These are phyloP conservation scores for Paelopatides confundens DNA, from an alignment of 53 echinoderm and acorn worm genomes.

Conservation along the genomic window DNA sequence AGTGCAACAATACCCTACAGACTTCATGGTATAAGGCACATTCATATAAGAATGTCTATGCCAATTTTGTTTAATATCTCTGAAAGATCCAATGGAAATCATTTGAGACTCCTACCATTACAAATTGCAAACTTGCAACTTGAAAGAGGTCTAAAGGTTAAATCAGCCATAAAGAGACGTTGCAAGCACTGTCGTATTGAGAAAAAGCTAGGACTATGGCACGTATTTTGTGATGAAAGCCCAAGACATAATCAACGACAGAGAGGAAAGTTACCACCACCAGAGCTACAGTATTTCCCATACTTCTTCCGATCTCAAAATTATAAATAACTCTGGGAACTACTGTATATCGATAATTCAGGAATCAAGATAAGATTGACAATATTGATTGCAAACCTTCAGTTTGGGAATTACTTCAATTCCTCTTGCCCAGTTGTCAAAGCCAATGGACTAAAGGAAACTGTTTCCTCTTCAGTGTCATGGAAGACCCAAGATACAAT, in stretches of 20 bases:
- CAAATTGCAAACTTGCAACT: neutral
- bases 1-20: neutral
- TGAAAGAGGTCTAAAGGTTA: slow-evolving; percentile 69
- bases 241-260: slow-evolving; percentile 92
- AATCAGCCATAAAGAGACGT: slow-evolving; percentile 77
- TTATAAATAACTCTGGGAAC: too few relatives aligned
- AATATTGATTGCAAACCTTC: too few relatives aligned
- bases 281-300: slow-evolving; percentile 28
- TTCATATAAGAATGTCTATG: neutral
- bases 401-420: too few relatives aligned
- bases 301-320: neutral
- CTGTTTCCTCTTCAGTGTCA: too few relatives aligned
- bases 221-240: slow-evolving; percentile 80
- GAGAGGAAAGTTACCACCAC: slow-evolving; percentile 27
- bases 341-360: too few relatives aligned
- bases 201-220: slow-evolving; percentile 62
- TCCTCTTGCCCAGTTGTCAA: too few relatives aligned
- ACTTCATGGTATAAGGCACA: neutral
- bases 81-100: neutral
- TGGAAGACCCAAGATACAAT: too few relatives aligned
- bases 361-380: too few relatives aligned
- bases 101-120: neutral
- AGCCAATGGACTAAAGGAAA: too few relatives aligned
- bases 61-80: neutral
- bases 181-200: slow-evolving; percentile 90